phyloP scores from a whole-genome alignment of 2,888 invertebrate species.

The Ochropleura leucogaster region DNA sequence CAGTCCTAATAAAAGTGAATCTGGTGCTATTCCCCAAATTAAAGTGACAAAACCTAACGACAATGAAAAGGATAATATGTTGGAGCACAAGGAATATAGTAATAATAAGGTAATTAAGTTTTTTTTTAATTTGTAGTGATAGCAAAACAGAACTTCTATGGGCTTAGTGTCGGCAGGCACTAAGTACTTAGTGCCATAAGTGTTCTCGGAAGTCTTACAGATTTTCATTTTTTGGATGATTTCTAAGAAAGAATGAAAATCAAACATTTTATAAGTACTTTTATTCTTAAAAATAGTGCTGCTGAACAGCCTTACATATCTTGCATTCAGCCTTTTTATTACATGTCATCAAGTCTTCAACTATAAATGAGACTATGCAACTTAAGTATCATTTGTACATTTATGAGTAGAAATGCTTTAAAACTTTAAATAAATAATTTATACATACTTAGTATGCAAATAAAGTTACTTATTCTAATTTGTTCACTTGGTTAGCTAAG shows the following conservation, averaged over 20 bases:
- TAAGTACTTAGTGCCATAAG: background rate
- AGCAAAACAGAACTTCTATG: background rate
- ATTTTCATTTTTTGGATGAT: background rate
- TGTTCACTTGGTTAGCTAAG: conserved; percentile 82
- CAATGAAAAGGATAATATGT: conserved; percentile 57
- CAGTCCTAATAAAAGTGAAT: conserved; percentile 62
- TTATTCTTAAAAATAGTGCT: conserved; percentile 42
- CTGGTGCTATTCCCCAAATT: conserved; percentile 80
- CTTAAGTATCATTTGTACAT: conserved; percentile 44
- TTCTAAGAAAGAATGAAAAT: conserved; percentile 1
- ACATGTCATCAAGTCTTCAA: conserved; percentile 16
- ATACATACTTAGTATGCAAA: conserved; percentile 24
- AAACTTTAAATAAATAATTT: conserved; percentile 54
- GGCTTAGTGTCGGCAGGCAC: background rate
- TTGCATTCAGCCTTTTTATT: conserved; percentile 37
- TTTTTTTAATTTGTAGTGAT: background rate
- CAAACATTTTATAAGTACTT: conserved; percentile 6
- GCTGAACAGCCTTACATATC: conserved; percentile 33
- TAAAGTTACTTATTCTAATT: conserved; percentile 50
- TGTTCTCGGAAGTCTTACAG: background rate
- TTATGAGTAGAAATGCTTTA: conserved; percentile 30
- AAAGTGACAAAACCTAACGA: conserved; percentile 83
- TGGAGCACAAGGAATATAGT: conserved; percentile 65
- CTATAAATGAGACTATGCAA: conserved; percentile 24
- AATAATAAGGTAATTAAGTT: conserved; percentile 74